Evolutionary conservation across 2,797 vertebrate species (phyloP), one percentile per base, ranked within the genome.

Genomic region (Phaenicophaeus curvirostris): DNA sequence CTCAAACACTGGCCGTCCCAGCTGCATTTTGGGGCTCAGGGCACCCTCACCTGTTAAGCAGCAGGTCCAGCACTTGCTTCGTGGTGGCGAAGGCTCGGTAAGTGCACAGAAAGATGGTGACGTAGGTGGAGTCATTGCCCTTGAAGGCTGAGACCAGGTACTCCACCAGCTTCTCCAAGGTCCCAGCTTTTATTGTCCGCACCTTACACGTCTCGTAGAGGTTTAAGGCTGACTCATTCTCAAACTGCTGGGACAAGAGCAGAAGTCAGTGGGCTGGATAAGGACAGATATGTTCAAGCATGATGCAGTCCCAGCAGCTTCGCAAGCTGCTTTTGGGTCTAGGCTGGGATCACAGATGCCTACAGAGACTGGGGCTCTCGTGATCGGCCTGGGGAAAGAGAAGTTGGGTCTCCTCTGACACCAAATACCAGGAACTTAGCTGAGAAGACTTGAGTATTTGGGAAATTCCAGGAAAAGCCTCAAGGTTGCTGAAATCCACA

Each of bases 41-140:
- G 39, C 50, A 89, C n/a, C 57, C 89, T 95, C 94, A 99, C 99
- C 99, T 99, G 98, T 99, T 98, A 76, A 99, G 98, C 95, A 99
- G 98, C 77, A 99, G 98, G 89, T 99, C 99, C 96, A 99, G 98
- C 95, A 99, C 99, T 98, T 99, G 99, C 96, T 98, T 98, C 81
- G 99, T 99, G 94, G 98, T 98, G 93, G 99, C 98, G 0, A 99
- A 99, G 74, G 99, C 98, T 19, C 99, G 98, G 98, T 99, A 99
- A 5, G 99, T 99, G 97, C 99, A 99, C 85, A 99, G 98, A 98
- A 99, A 99, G 97, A 99, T 98, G 97, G 99, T 99, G 98, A 99
- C 99, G 1, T 99, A 99, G 88, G 99, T 99, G 95, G 99, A 99
- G 97, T 99, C 99, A 44, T 99, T 99, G 93, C 98, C 99, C 87